These are phyloP conservation scores for Crotalus helleri DNA, from an alignment of 2,113 vertebrate genomes.

Conservation along the genomic window DNA sequence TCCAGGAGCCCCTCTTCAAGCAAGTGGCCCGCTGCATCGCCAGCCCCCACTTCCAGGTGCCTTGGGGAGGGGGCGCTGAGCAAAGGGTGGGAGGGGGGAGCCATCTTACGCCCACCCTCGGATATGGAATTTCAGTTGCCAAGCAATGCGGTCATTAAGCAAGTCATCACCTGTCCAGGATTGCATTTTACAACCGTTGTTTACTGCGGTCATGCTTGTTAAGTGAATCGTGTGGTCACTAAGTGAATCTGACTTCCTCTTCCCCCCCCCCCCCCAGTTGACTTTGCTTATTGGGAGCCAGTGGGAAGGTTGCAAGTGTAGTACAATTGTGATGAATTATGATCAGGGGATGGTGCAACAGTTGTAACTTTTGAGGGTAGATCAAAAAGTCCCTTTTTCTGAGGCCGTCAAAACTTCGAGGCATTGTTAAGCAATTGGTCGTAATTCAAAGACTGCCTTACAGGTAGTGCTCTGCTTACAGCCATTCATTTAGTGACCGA, in stretches of 20 bases:
- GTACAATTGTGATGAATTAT: too few species aligned
- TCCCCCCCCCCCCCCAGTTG: background rate
- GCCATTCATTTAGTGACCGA: background rate
- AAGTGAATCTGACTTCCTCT: background rate
- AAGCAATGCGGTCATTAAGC: background rate
- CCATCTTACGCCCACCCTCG: too few species aligned
- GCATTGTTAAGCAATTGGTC: background rate
- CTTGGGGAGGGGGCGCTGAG: background rate
- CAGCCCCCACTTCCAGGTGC: constrained; percentile 91
- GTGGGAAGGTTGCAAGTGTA: too few species aligned
- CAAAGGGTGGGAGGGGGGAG: background rate
- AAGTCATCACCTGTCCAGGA: background rate
- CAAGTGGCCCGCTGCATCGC: constrained; percentile 88
- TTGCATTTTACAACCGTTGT: background rate
- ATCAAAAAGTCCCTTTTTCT: background rate
- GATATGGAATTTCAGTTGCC: background rate
- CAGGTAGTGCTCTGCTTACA: background rate
- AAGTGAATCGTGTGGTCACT: background rate
- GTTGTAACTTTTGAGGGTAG: background rate
- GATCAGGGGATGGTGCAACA: background rate
- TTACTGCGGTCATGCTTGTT: background rate
- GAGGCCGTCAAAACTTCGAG: background rate
- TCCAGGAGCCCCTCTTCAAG: constrained; percentile 89
- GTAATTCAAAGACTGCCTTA: background rate
- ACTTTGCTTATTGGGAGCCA: background rate